phyloP scores from a whole-genome alignment of 35 echinoderm and acorn worm genomes.

The Ptychodera flava region DNA sequence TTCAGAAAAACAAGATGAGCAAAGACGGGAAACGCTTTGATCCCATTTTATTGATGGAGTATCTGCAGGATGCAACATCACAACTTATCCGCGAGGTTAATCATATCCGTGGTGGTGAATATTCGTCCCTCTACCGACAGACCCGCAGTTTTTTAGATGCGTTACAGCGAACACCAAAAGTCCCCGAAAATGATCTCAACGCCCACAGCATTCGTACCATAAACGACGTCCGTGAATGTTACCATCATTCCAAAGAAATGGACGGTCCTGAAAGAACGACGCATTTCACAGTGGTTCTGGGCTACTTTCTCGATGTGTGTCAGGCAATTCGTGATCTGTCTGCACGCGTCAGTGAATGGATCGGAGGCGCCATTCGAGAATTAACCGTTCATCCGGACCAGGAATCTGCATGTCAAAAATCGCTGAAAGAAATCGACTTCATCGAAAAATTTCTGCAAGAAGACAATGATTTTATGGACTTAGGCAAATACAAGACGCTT shows the following conservation, averaged over 20 bases:
- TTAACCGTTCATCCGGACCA: constrained; percentile 71
- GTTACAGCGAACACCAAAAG: constrained; percentile 57
- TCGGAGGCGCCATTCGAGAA: constrained; percentile 55
- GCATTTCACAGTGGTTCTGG: constrained; percentile 76
- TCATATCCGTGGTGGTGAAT: constrained; percentile 48
- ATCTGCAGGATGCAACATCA: constrained; percentile 52
- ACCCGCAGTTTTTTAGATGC: constrained; percentile 91
- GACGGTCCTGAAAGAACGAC: constrained; percentile 53
- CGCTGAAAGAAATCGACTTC: constrained; percentile 59
- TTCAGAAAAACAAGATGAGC: background rate
- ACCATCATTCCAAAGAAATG: constrained; percentile 49
- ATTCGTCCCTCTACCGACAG: constrained; percentile 66
- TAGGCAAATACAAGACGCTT: constrained; percentile 70
- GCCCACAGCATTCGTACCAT: constrained; percentile 72
- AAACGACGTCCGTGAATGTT: constrained; percentile 55
- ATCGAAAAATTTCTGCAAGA: constrained; percentile 60
- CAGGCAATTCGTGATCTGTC: constrained; percentile 43
- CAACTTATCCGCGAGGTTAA: constrained; percentile 61
- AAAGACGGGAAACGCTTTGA: background rate
- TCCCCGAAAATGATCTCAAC: constrained; percentile 59
- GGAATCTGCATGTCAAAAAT: constrained; percentile 38
- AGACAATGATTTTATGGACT: constrained; percentile 81
- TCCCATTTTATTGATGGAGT: constrained; percentile 39
- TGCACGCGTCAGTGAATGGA: constrained; percentile 69
- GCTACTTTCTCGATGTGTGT: constrained; percentile 44